Conservation (phyloP, 1,140 invertebrate genomes). For the Mycetomoellerius zeteki region DNA sequence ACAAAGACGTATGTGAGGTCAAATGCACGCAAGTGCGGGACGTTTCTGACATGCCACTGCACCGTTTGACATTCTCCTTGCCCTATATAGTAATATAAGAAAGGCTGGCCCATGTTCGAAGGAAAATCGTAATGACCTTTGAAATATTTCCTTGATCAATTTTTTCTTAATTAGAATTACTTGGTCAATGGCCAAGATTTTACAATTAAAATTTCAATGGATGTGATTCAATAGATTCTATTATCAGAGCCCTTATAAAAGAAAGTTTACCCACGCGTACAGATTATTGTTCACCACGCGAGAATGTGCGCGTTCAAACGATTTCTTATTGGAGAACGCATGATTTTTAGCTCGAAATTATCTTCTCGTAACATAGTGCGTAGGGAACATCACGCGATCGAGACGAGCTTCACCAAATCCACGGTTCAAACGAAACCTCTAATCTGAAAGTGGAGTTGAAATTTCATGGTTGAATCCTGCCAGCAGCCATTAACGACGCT, state of each 20-base stretch:
- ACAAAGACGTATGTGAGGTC: constrained; percentile 69
- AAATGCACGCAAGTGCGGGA: constrained; percentile 52
- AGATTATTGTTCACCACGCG: constrained; percentile 6
- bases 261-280: background rate
- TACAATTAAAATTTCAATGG: background rate
- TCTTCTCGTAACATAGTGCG: background rate
- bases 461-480: constrained; percentile 70
- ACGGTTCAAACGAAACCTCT: constrained; percentile 42
- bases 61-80: constrained; percentile 32
- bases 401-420: constrained; percentile 30
- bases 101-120: background rate
- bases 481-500: constrained; percentile 58
- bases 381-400: constrained; percentile 30
- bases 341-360: background rate
- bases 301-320: background rate
- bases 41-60: constrained; percentile 24
- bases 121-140: background rate
- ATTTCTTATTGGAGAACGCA: background rate
- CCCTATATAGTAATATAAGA: no score
- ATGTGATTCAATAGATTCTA: background rate
- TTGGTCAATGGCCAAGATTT: background rate
- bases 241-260: background rate
- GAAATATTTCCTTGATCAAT: background rate
- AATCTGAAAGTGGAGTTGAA: constrained; percentile 65
- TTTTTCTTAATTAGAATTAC: background rate